Base-by-base conservation (phyloP, 2,797 vertebrate genomes). In the Picus viridis region DNA sequence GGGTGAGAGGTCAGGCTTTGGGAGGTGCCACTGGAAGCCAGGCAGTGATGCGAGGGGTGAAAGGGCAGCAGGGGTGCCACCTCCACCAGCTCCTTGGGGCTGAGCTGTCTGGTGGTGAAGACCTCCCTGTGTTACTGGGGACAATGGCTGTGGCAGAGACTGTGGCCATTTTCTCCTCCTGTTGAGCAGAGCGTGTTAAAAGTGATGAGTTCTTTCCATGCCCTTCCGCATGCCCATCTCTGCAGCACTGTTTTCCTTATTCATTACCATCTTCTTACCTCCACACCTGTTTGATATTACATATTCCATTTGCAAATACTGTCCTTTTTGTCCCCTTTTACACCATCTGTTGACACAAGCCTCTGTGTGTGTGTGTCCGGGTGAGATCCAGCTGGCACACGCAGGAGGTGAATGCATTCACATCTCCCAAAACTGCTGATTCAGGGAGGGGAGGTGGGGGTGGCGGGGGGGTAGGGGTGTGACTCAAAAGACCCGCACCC, bases 271-370 rank as follows among this genome's bases (percentile, higher is more conserved):
- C 49, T 65, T 43, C 74, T 93, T 93, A 96, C 94, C 73, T 73
- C 79, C 89, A 69, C 89, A 95, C 94, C 96, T 95, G 95, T 95
- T 96, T 89, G 86, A 94, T 91, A 90, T 91, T 96, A 81, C 90
- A 94, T 54, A 96, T 93, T 94, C 93, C 74, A 59, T 73, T 71
- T 88, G 88, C 76, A 95, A 95, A 95, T 91, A 90, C 90, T 86
- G 85, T 89, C 85, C 74, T 88, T 93, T 94, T 91, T 86, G 72
- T 94, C 73, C 88, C 61, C 53, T 69, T 80, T 89, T 78, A 53
- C 69, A 94, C 97, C 97, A 98, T 98, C 97, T 98, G 97, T 97
- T 95, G 96, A 96, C 94, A 87, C 94, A 93, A 93, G 95, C 92
- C 61, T 68, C 87, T 86, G 12, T 22, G 53, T 29, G 26, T 56